These are phyloP conservation scores for Melanostoma scalare DNA, from an alignment of 2,888 invertebrate genomes.

Conservation along the genomic window DNA sequence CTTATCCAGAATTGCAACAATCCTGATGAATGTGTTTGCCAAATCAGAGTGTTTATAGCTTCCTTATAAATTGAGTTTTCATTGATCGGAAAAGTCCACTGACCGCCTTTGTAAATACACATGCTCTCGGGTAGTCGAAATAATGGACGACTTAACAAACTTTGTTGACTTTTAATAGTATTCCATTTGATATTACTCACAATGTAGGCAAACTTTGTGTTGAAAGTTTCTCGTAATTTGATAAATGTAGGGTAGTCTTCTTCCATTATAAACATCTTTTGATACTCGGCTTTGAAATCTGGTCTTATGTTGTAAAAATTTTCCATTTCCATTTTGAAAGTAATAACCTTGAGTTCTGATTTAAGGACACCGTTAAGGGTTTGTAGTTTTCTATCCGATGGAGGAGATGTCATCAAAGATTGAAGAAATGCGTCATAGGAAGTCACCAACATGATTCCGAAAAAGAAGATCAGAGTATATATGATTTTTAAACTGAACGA, in stretches of 20 bases:
- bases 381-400: neutral
- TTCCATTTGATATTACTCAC: slow-evolving; percentile 21
- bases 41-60: too few relatives aligned
- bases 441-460: slow-evolving; percentile 35
- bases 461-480: slow-evolving; percentile 26
- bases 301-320: neutral
- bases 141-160: slow-evolving; percentile 16
- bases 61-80: too few relatives aligned
- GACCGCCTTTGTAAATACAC: too few relatives aligned
- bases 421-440: slow-evolving; percentile 32
- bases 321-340: neutral
- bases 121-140: neutral
- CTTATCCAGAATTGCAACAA: too few relatives aligned
- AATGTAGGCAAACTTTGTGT: slow-evolving; percentile 3
- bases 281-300: neutral
- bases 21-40: too few relatives aligned
- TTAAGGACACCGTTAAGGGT: neutral
- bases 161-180: slow-evolving; percentile 4
- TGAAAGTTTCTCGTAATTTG: neutral
- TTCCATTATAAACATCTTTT: neutral
- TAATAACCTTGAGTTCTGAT: neutral
- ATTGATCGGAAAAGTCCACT: too few relatives aligned
- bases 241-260: neutral
- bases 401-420: slow-evolving; percentile 28
- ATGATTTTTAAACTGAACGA: slow-evolving; percentile 17